Conservation (phyloP, 1,140 invertebrate species). For the Drepana arcuata region DNA sequence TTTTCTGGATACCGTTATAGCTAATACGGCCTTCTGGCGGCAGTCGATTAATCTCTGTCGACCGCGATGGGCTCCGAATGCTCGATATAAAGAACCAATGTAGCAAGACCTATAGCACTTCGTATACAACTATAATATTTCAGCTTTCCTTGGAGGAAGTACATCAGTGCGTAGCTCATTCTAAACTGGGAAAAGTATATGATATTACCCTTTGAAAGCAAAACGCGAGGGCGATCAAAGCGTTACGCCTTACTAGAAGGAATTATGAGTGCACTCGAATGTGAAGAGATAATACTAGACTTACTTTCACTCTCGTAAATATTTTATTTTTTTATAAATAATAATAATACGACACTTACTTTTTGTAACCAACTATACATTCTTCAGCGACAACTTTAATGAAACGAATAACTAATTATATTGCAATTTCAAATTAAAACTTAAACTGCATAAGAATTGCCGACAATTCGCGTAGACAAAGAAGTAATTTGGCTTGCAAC, state of each 20-base stretch:
- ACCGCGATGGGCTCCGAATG: slow-evolving; percentile 47
- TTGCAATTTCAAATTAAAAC: too few relatives aligned
- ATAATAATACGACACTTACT: too few relatives aligned
- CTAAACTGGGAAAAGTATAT: slow-evolving; percentile 23
- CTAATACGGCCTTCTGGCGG: slow-evolving; percentile 54
- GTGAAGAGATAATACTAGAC: slow-evolving; percentile 35
- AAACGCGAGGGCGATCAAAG: slow-evolving; percentile 32
- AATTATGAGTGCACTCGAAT: slow-evolving; percentile 44
- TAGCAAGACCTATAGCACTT: slow-evolving; percentile 31
- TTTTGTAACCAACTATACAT: too few relatives aligned
- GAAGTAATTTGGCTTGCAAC: too few relatives aligned
- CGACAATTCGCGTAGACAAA: too few relatives aligned
- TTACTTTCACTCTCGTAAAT: too few relatives aligned
- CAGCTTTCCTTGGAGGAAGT: slow-evolving; percentile 13
- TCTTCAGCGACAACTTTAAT: too few relatives aligned
- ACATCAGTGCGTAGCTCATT: slow-evolving; percentile 16
- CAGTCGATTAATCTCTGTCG: slow-evolving; percentile 61
- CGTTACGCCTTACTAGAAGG: slow-evolving; percentile 27
- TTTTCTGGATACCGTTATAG: slow-evolving; percentile 66
- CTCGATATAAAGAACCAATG: slow-evolving; percentile 49
- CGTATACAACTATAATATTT: slow-evolving; percentile 31
- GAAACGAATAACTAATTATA: too few relatives aligned
- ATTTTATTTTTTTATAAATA: too few relatives aligned
- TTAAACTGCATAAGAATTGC: too few relatives aligned
- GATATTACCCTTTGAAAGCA: slow-evolving; percentile 31